phyloP scores from a whole-genome alignment of 2,797 vertebrate genomes.

The Melanotaenia maccullochi region DNA sequence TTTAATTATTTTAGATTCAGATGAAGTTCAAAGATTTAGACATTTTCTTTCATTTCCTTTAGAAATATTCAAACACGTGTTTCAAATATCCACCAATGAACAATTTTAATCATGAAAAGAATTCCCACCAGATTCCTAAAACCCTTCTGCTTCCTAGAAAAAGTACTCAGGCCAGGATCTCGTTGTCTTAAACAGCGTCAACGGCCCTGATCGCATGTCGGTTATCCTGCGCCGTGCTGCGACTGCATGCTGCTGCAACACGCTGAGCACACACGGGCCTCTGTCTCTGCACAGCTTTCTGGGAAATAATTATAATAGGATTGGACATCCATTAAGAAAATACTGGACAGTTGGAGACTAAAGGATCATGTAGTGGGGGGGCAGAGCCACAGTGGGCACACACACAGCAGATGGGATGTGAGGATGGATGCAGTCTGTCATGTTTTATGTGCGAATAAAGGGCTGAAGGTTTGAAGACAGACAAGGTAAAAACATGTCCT shows the following conservation, averaged over 20 bases:
- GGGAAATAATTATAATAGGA: slow-evolving; percentile 70
- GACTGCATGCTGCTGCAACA: slow-evolving; percentile 16
- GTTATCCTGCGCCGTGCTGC: slow-evolving; percentile 2
- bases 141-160: slow-evolving; percentile 2
- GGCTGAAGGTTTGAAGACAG: slow-evolving; percentile 11
- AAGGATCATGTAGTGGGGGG: slow-evolving; percentile 35
- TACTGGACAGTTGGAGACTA: slow-evolving; percentile 55
- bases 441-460: slow-evolving; percentile 2
- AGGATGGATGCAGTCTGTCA: slow-evolving; percentile 21
- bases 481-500: slow-evolving; percentile 19
- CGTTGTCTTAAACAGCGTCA: background rate
- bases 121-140: background rate
- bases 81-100: too few species aligned
- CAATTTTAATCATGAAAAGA: background rate
- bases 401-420: slow-evolving; percentile 52
- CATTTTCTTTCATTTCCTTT: background rate
- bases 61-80: too few species aligned
- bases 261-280: slow-evolving; percentile 20
- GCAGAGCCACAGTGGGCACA: slow-evolving; percentile 37
- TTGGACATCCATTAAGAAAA: slow-evolving; percentile 61
- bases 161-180: background rate
- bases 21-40: background rate
- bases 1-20: background rate
- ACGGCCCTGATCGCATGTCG: background rate
- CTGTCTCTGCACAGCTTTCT: slow-evolving; percentile 63